Evolutionary conservation across 2,888 invertebrate genomes (phyloP), one percentile per base, ranked within the genome.

Genomic region (Choristoneura rosaceana): DNA sequence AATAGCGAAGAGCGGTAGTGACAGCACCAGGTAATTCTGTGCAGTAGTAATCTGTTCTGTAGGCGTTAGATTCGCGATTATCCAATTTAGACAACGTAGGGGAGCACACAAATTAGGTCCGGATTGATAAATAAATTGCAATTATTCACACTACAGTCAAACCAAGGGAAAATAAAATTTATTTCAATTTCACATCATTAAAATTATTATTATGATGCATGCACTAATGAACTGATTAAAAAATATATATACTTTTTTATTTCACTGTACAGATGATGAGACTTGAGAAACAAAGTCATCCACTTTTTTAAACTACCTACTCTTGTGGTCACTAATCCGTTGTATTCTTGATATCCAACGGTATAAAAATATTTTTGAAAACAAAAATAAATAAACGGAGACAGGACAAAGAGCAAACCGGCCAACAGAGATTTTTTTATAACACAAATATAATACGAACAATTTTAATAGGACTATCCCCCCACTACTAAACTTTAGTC

Each of bases 21-120:
- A 50, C 63, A 33, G 8, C 15, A 25, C 17, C 55, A 38, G 38
- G 58, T n/a, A 52, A 59, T 50, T 62, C 50, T 55, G 17, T 10
- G 10, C 10, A 5, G 10, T 15, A 52, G 50, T 9, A 52, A 52
- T 52, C 50, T 52, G 71, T 69, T 52, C 50, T 52, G 71, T 69
- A 58, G 69, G 69, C 73, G 69, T 66, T 45, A 69, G 25, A 17
- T 9, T 14, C 55, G 65, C 69, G 70, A 70, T 74, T 71, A 71
- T 61, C 69, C 73, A 75, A 74, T 74, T 68, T 55, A 71, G 47
- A 1, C 59, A 55, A 10, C 70, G 71, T 75, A 78, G 79, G 73
- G 77, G 74, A 69, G 75, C 64, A 62, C 64, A 25, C 45, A 14
- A 55, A 61, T 68, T 67, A 10, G 12, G 3, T 43, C 10, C 2